A percentile compares a stretch with the other conserved stretches of the same genome.
These are phyloP conservation scores for Halisarca cf. caerulea DNA, from an alignment of 37 sponge, comb jelly and placozoan genomes.

Conservation along the genomic window DNA sequence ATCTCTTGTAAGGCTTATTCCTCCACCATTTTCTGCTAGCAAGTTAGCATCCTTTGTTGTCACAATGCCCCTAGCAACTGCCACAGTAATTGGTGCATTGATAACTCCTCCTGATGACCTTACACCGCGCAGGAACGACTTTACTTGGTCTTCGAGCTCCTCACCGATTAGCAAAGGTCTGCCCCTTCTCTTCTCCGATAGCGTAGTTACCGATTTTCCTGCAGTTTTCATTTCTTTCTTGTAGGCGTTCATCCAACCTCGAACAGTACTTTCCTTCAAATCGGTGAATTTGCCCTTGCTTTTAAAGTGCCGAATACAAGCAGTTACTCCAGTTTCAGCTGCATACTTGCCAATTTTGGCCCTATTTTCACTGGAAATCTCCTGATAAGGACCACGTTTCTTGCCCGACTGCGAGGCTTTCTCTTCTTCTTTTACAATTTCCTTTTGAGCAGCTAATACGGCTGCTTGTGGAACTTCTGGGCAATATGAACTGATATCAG, in stretches of 20 bases:
- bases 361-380: neutral
- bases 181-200: neutral
- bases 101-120: constrained; percentile 8
- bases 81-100: neutral
- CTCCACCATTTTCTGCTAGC: constrained; percentile 3
- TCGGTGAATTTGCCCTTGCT: neutral
- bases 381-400: neutral
- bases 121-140: neutral
- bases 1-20: neutral
- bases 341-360: neutral
- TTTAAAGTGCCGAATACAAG: constrained; percentile 9
- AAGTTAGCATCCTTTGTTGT: constrained; percentile 16
- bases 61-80: constrained; percentile 2
- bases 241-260: constrained; percentile 25
- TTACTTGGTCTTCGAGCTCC: constrained; percentile 1
- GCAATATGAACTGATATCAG: no score
- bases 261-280: constrained; percentile 28
- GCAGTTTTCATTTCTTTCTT: neutral
- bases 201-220: neutral
- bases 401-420: neutral
- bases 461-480: no score
- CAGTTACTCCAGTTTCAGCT: constrained; percentile 6
- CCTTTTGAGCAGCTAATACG: no score
- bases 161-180: neutral
- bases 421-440: no score